Conservation (phyloP, 2,113 vertebrate species). For the Notothenia coriiceps region DNA sequence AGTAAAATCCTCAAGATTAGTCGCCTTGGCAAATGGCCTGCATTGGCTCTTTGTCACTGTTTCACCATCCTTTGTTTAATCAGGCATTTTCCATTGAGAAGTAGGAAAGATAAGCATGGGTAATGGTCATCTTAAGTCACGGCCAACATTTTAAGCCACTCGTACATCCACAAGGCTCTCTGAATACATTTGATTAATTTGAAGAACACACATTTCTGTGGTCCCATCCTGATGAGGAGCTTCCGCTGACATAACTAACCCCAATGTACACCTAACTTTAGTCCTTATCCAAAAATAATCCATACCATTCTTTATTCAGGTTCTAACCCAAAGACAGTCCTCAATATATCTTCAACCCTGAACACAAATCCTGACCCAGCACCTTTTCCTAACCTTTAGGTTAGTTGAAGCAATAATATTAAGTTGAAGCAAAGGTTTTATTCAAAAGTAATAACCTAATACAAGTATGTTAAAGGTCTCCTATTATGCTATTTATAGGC, state of each 20-base stretch:
- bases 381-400: background rate
- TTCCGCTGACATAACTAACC: constrained; percentile 12
- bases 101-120: constrained; percentile 60
- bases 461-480: too few species aligned
- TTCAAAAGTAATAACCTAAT: too few species aligned
- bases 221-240: background rate
- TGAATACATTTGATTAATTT: constrained; percentile 13
- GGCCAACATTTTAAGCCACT: constrained; percentile 50
- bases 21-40: constrained; percentile 56
- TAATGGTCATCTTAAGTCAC: constrained; percentile 67
- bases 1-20: constrained; percentile 67
- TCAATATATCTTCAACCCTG: constrained; percentile 23
- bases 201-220: constrained; percentile 6
- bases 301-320: constrained; percentile 8
- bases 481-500: too few species aligned
- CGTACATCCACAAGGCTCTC: constrained; percentile 19
- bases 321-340: constrained; percentile 25
- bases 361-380: constrained; percentile 4
- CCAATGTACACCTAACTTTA: constrained; percentile 20
- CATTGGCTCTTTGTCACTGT: constrained; percentile 58
- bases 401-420: too few species aligned
- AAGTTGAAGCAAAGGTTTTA: too few species aligned
- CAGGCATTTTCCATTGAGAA: constrained; percentile 62
- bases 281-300: constrained; percentile 43
- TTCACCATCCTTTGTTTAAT: constrained; percentile 69